Percentiles rank a stretch among this genome's conserved stretches.
These are phyloP conservation scores for Thymallus thymallus DNA, from an alignment of 2,113 vertebrate genomes.

Conservation along the genomic window DNA sequence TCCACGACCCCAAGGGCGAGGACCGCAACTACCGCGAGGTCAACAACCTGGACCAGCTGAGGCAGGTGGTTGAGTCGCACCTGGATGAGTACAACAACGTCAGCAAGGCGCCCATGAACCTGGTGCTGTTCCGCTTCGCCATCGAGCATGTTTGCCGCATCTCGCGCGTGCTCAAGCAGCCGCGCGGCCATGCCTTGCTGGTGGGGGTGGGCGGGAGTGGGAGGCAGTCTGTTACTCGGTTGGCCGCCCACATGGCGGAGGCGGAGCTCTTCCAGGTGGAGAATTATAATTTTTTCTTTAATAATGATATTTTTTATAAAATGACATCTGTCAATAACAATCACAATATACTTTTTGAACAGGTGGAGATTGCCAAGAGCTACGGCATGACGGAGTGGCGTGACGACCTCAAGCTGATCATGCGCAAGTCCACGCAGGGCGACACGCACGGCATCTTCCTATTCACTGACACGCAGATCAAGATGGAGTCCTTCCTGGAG, in stretches of 20 bases:
- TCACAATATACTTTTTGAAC: conserved; percentile 23
- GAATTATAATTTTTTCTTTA: conserved; percentile 29
- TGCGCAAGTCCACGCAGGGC: conserved; percentile 79
- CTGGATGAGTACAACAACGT: conserved; percentile 87
- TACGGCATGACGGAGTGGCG: conserved; percentile 83
- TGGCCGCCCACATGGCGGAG: conserved; percentile 88
- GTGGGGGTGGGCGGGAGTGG: conserved; percentile 91
- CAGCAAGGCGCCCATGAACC: conserved; percentile 87
- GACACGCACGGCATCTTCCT: conserved; percentile 86
- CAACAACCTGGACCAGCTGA: conserved; percentile 69
- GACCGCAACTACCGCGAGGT: conserved; percentile 85
- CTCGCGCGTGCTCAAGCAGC: conserved; percentile 87
- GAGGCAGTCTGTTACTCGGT: conserved; percentile 84
- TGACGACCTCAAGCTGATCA: conserved; percentile 83
- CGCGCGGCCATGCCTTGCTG: conserved; percentile 84
- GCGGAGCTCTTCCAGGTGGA: conserved; percentile 85
- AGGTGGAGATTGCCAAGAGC: conserved; percentile 87
- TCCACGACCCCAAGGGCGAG: conserved; percentile 83
- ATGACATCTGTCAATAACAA: no score
- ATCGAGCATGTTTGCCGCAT: conserved; percentile 89
- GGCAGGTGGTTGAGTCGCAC: conserved; percentile 78
- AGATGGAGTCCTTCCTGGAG: conserved; percentile 88
- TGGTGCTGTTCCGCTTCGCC: conserved; percentile 88
- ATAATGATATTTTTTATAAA: no score
- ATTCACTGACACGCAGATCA: conserved; percentile 90